phyloP scores from a whole-genome alignment of 1,140 invertebrate species.

The Aethina tumida region DNA sequence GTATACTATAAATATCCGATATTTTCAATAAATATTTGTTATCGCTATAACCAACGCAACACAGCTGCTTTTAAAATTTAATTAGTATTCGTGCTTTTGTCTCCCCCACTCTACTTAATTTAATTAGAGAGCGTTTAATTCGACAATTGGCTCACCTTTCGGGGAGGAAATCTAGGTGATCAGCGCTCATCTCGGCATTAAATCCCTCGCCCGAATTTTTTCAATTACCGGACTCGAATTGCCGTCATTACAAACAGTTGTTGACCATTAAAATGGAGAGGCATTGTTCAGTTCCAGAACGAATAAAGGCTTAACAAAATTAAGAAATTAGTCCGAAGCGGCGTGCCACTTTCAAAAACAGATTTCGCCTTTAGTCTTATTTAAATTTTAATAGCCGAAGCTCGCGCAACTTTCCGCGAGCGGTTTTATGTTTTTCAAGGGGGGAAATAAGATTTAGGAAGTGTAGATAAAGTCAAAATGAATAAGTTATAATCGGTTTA shows the following conservation, averaged over 20 bases:
- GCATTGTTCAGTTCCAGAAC: slow-evolving; percentile 8
- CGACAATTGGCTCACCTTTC: not conserved
- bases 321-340: slow-evolving; percentile 15
- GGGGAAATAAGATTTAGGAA: slow-evolving; percentile 3
- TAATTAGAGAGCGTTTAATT: not conserved
- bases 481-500: slow-evolving; percentile 2
- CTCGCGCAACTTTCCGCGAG: slow-evolving; percentile 2
- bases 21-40: not conserved
- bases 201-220: slow-evolving; percentile 11
- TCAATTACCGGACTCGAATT: slow-evolving; percentile 18
- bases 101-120: not conserved
- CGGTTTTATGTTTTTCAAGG: not conserved
- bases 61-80: slow-evolving; percentile 2
- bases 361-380: slow-evolving; percentile 11
- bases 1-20: too few relatives aligned
- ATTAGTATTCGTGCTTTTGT: not conserved
- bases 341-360: slow-evolving; percentile 4
- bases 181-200: not conserved
- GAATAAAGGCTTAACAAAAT: slow-evolving; percentile 16
- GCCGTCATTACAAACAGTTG: slow-evolving; percentile 21
- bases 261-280: slow-evolving; percentile 16
- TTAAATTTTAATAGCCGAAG: slow-evolving; percentile 12
- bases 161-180: not conserved
- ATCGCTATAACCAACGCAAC: not conserved
- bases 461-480: slow-evolving; percentile 5